Evolutionary conservation across 2,797 vertebrate species (phyloP), one percentile per base, ranked within the genome.

Genomic region (Melopsittacus undulatus): DNA sequence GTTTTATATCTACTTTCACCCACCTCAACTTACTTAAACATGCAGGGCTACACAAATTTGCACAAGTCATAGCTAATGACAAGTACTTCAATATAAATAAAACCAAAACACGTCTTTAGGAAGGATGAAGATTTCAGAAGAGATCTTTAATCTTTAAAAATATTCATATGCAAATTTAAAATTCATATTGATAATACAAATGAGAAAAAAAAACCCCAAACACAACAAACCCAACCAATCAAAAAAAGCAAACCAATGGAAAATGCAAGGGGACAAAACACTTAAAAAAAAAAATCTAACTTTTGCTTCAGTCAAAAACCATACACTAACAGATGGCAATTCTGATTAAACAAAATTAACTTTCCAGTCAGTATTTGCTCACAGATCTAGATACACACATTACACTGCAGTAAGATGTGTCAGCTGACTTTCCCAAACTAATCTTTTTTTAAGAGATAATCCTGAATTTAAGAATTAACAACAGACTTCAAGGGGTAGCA

Each of bases 61-160:
- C 27, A 52, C 26, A 68, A 14, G 13, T 64, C 62, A 67, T 75
- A 85, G 21, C 22, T 46, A 87, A 72, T 10, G 23, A 42, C 6
- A 48, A 67, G 13, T 61, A 57, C 30, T 66, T 69, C 8, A 64
- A 22, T 43, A 48, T 13, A 14, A 67, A 78, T 42, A 32, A 27
- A 32, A 72, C 34, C 56, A 9, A 24, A 67, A 34, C 68, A 89
- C 10, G 9, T 68, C 52, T 54, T 32, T 9, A 72, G 29, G 18
- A 82, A 63, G 13, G 63, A 42, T 27, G 21, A 77, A 38, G 54
- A 91, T 80, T 95, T 94, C 75, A 76, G 94, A 91, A 95, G 83
- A 95, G 83, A 95, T 91, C 52, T 92, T 97, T 97, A 96, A 96
- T 97, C 62, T 82, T 91, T 78, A 95, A 90, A 97, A 97, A 95